Evolutionary conservation across 2,888 invertebrate species (phyloP).

Genomic region (Coelogynopora nodosa): DNA sequence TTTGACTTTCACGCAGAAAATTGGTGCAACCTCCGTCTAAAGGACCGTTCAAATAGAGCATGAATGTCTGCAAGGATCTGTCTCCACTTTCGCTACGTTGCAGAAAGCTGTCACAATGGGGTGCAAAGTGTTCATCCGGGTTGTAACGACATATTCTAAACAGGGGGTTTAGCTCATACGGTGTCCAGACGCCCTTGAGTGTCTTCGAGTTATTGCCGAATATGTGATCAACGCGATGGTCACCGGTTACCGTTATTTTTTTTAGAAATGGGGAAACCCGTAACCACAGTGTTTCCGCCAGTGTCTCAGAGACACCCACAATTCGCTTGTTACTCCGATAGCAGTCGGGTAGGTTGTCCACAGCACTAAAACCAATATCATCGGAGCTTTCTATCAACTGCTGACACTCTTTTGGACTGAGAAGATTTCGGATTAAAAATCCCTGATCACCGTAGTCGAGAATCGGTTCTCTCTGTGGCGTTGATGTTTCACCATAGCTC

Average conservation of each 20-base stretch:
- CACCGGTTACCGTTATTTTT: neutral
- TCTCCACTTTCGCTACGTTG: conserved; percentile 41
- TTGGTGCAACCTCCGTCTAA: conserved; percentile 56
- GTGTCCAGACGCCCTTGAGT: conserved; percentile 54
- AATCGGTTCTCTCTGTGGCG: neutral
- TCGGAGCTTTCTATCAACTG: neutral
- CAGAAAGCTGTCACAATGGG: conserved; percentile 55
- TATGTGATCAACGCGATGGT: neutral
- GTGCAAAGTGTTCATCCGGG: conserved; percentile 57
- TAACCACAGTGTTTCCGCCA: neutral
- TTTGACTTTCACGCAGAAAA: conserved; percentile 55
- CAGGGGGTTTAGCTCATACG: conserved; percentile 54
- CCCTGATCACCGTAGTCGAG: neutral
- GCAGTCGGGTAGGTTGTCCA: neutral
- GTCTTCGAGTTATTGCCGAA: conserved; percentile 38
- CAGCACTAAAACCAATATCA: neutral
- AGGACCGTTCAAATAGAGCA: conserved; percentile 56
- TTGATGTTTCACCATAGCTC: no score
- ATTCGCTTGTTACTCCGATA: neutral
- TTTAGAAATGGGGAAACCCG: neutral
- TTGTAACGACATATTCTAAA: conserved; percentile 54
- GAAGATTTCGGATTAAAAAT: neutral
- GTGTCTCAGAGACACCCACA: neutral
- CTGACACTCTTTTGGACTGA: neutral
- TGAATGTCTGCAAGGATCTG: conserved; percentile 55